A percentile compares a stretch with the other conserved stretches of the same genome.
These are phyloP conservation scores for Babyrousa celebensis DNA, from an alignment of 2,797 vertebrate genomes.

Conservation along the genomic window DNA sequence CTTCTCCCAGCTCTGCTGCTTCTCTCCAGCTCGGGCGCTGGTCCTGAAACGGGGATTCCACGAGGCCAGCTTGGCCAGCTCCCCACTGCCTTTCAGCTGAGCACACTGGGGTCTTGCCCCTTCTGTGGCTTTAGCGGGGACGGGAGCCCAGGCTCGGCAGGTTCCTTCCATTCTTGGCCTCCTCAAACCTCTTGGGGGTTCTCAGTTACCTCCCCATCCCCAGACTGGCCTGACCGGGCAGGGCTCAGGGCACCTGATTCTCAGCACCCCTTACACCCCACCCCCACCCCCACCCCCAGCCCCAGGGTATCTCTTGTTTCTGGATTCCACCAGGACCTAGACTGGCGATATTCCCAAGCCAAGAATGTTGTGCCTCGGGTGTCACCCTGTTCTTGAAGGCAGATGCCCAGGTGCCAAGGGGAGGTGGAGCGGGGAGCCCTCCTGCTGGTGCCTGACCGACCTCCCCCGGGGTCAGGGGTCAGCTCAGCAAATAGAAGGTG, in stretches of 20 bases:
- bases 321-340: not conserved
- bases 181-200: not conserved
- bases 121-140: not conserved
- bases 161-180: not conserved
- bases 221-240: not conserved
- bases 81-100: not conserved
- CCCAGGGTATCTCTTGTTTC: not conserved
- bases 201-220: not conserved
- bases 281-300: accelerated
- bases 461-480: not conserved
- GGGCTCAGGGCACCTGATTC: not conserved
- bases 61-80: accelerated
- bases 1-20: not conserved
- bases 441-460: accelerated
- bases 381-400: not conserved
- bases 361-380: accelerated
- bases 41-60: not conserved
- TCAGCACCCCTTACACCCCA: not conserved
- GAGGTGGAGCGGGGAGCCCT: not conserved
- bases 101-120: not conserved
- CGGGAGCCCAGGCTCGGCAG: not conserved
- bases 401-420: not conserved
- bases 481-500: not conserved
- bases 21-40: not conserved
- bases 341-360: not conserved